phyloP scores from a whole-genome alignment of 2,797 vertebrate genomes.

The Sebastes ruberrimus region DNA sequence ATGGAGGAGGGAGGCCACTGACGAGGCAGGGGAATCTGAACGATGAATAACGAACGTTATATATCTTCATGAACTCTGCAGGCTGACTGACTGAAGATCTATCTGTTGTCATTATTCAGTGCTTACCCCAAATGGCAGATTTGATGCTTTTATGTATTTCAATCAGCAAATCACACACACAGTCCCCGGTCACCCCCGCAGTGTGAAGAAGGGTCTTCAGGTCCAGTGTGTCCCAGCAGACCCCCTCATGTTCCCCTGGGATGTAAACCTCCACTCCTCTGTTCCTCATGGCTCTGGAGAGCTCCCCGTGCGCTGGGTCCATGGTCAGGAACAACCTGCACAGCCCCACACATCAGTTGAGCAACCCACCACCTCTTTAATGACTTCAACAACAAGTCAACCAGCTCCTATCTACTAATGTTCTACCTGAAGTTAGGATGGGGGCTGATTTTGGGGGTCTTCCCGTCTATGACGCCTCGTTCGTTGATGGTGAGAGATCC shows the following conservation, averaged over 20 bases:
- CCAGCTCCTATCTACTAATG: accelerated
- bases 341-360: neutral
- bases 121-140: slow-evolving; percentile 86
- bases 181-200: slow-evolving; percentile 89
- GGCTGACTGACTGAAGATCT: neutral
- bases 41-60: too few relatives aligned
- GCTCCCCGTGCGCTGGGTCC: slow-evolving; percentile 94
- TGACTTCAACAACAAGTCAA: neutral
- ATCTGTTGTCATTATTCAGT: too few relatives aligned
- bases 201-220: slow-evolving; percentile 90
- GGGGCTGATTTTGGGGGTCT: slow-evolving; percentile 87
- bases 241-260: slow-evolving; percentile 86
- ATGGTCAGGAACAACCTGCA: slow-evolving; percentile 94
- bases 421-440: slow-evolving; percentile 95
- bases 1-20: slow-evolving; percentile 88
- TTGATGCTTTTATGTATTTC: slow-evolving; percentile 88
- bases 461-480: slow-evolving; percentile 93
- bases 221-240: slow-evolving; percentile 85
- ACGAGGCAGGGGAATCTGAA: slow-evolving; percentile 83
- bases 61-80: neutral
- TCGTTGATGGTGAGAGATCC: slow-evolving; percentile 93
- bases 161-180: slow-evolving; percentile 88
- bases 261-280: slow-evolving; percentile 94
- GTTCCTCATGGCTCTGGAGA: slow-evolving; percentile 98
- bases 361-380: neutral